A percentile compares a stretch with the other conserved stretches of the same genome.
These are phyloP conservation scores for Parnassius mnemosyne DNA, from an alignment of 2,888 invertebrate genomes.

Conservation along the genomic window DNA sequence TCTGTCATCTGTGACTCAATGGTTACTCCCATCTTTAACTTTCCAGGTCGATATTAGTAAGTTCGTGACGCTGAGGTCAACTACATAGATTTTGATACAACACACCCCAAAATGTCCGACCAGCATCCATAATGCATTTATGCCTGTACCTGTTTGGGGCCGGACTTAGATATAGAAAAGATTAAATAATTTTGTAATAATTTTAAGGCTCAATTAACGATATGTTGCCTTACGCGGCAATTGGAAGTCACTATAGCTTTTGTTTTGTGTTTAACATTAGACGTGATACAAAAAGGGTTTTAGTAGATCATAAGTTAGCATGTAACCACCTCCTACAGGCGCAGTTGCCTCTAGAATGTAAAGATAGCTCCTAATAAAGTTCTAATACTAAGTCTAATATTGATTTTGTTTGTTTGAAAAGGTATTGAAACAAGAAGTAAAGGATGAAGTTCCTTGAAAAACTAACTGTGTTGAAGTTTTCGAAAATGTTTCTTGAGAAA, in stretches of 20 bases:
- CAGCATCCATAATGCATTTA: conserved; percentile 67
- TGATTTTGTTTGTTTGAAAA: conserved; percentile 90
- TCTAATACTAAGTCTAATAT: conserved; percentile 81
- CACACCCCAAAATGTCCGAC: conserved; percentile 56
- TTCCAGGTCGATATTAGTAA: conserved; percentile 81
- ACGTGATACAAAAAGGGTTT: conserved; percentile 58
- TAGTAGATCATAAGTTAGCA: conserved; percentile 66
- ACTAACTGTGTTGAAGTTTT: conserved; percentile 79
- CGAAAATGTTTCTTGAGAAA: conserved; percentile 77
- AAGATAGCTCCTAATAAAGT: conserved; percentile 73
- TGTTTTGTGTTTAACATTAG: conserved; percentile 35
- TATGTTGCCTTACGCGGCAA: conserved; percentile 27
- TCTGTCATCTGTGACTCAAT: conserved; percentile 40
- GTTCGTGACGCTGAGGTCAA: conserved; percentile 66
- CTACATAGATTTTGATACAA: conserved; percentile 62
- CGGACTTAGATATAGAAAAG: conserved; percentile 40
- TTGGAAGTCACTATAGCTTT: conserved; percentile 34
- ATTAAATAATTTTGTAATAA: conserved; percentile 33
- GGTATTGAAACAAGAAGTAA: conserved; percentile 91
- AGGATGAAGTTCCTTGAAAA: conserved; percentile 86
- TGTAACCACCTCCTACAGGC: conserved; percentile 54
- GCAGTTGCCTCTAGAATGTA: conserved; percentile 70
- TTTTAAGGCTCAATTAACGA: conserved; percentile 32
- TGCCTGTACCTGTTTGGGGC: conserved; percentile 55
- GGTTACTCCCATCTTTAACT: conserved; percentile 75